Base-by-base conservation (phyloP, 2,113 vertebrate species). In the Diphyllodes magnificus region DNA sequence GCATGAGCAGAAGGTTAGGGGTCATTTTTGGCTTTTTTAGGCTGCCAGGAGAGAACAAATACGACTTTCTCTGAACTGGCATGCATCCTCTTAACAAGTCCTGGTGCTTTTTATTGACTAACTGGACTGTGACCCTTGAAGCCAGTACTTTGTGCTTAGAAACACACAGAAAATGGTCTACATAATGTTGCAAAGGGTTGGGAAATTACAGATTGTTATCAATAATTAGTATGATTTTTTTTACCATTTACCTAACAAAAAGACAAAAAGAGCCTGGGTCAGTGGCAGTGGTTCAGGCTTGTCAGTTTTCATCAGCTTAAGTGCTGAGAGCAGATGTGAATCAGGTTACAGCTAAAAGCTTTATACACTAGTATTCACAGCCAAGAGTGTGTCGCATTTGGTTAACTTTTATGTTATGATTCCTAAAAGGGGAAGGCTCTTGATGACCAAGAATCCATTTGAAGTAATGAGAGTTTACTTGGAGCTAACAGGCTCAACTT, bases 291-390 rank as follows among this genome's bases (percentile, higher is more conserved):
- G 76, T 88, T 95, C 90, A 96, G 94, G 75, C 93, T 95, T 97
- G 95, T 97, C 96, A 90, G 88, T 96, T 96, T 95, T 96, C 90
- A 96, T 97, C 96, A 96, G 85, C 76, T 94, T 93, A 93, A 96
- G 94, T 90, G 94, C 94, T 93, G 85, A 86, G 88, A 96, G 90
- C 95, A 96, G 90, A 97, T 95, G 90, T 94, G 95, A 96, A 96
- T 96, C 95, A 96, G 93, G 94, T 97, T 97, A 97, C 96, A 92
- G 82, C 92, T 96, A 97, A 97, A 96, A 96, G 96, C 96, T 97
- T 96, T 96, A 83, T 82, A 93, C 51, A 95, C 79, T 65, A 60
- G 68, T 24, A 71, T 95, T 96, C 93, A 90, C 94, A 96, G 95
- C 96, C 95, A 96, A 96, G 82, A 94, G 93, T 93, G 92, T 85